Evolutionary conservation across 2,888 invertebrate species (phyloP).

Genomic region (Chrysolina oricalcia): DNA sequence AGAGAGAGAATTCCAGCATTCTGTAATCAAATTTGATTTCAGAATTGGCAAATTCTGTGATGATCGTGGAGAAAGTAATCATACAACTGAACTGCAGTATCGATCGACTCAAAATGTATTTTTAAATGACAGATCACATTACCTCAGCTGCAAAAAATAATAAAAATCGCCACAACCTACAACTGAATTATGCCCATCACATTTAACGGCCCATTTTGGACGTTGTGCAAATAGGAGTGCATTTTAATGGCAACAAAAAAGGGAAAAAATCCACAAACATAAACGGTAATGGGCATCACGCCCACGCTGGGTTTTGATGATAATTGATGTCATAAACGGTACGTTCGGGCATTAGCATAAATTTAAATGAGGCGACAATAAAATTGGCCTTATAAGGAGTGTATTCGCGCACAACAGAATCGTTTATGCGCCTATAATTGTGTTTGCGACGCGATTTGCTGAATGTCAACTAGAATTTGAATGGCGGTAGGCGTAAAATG

Average conservation of each 20-base stretch:
- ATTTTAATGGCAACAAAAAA: slow-evolving; percentile 5
- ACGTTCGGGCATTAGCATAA: slow-evolving; percentile 44
- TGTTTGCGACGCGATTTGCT: slow-evolving; percentile 17
- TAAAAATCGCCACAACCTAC: too few relatives aligned
- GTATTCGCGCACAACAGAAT: slow-evolving; percentile 32
- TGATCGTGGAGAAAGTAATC: too few relatives aligned
- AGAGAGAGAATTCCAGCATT: too few relatives aligned
- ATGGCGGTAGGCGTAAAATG: background rate
- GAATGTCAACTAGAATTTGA: background rate
- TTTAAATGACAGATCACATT: too few relatives aligned
- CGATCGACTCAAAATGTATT: too few relatives aligned
- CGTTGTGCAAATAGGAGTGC: slow-evolving; percentile 12
- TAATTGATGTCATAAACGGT: slow-evolving; percentile 44
- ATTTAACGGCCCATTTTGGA: slow-evolving; percentile 30
- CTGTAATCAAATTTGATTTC: too few relatives aligned
- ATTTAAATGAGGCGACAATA: slow-evolving; percentile 46
- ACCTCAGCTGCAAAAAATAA: too few relatives aligned
- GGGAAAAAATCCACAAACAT: background rate
- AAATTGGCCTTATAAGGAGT: slow-evolving; percentile 45
- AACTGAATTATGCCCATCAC: slow-evolving; percentile 8
- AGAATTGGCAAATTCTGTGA: too few relatives aligned
- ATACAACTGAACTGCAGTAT: too few relatives aligned
- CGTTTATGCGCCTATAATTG: slow-evolving; percentile 24
- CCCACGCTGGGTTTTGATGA: slow-evolving; percentile 37
- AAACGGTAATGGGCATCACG: slow-evolving; percentile 20